Conservation (phyloP, 2,797 vertebrate genomes). For the Pygocentrus nattereri region DNA sequence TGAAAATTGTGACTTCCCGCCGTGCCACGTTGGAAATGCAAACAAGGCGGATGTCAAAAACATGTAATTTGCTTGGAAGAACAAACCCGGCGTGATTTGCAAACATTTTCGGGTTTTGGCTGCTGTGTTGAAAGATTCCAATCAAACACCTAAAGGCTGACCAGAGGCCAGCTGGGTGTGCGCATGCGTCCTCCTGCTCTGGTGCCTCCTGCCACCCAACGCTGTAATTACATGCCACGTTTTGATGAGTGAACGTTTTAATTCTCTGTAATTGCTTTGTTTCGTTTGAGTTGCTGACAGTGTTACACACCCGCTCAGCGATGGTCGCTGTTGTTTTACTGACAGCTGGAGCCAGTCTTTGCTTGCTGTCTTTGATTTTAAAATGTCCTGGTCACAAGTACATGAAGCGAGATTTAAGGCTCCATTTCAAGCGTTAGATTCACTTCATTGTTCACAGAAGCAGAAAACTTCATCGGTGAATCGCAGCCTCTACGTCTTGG, state of each 20-base stretch:
- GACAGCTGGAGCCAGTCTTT: background rate
- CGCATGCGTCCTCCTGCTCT: background rate
- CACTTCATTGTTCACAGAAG: too few relatives aligned
- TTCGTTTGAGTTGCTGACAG: background rate
- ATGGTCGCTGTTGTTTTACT: background rate
- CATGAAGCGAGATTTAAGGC: too few relatives aligned
- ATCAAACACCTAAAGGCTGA: background rate
- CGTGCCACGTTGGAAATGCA: conserved; percentile 20
- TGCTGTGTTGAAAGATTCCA: background rate
- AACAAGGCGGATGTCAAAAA: conserved; percentile 26
- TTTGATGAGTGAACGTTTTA: conserved; percentile 10
- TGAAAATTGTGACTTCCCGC: conserved; percentile 29
- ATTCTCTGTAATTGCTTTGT: conserved; percentile 25
- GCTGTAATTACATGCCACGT: conserved; percentile 8
- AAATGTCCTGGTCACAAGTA: too few relatives aligned
- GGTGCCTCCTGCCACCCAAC: background rate
- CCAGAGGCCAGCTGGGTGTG: background rate
- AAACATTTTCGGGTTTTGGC: conserved; percentile 4
- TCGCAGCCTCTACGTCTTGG: too few relatives aligned
- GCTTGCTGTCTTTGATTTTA: too few relatives aligned
- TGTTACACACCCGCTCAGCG: background rate
- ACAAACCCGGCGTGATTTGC: conserved; percentile 40
- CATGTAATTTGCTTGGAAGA: conserved; percentile 43
- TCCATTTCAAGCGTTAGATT: too few relatives aligned
- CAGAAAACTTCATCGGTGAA: too few relatives aligned